Base-by-base conservation (phyloP, 1,140 invertebrate species). In the Scaptomyza graminum region DNA sequence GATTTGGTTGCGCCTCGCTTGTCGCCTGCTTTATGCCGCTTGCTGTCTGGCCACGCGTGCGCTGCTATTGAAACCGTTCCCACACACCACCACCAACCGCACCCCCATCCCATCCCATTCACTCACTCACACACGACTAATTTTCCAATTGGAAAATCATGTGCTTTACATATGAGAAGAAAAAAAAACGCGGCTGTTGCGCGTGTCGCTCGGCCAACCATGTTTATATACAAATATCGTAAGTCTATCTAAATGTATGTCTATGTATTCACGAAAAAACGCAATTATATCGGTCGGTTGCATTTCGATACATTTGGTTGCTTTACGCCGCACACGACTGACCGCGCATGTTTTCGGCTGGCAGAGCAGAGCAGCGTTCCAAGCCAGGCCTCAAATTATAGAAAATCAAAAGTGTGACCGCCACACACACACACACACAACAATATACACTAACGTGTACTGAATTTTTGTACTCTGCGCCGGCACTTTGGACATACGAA, bases 301-400 rank as follows among this genome's bases (percentile, higher is more conserved):
- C 88, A 90, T 90, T 90, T 88, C 85, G 85, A 89, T 89, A 89
- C 85, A 89, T 89, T 89, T 89, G 88, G 82, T 90, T 90, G 88
- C 88, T 79, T 90, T 76, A 90, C 88, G 87, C 88, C 82, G 88
- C 88, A 90, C 88, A 88, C 88, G 88, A 90, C 88, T 90, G 88
- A 88, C 88, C 88, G 85, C 79, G 87, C 85, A 90, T 90, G 88
- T 88, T 88, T 87, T 87, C 75, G 83, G 76, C 83, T 87, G 83
- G 78, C 65, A 70, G 68, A 75, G 79, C 79, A 85, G 39, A 75
- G 79, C 79, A 85, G 43, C 68, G 71, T 59, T 57, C 74, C 77
- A 75, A 83, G 72, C 72, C 72, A 79, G 83, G 85, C 85, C 79
- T 88, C 51, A 79, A 88, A 88, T 88, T 88, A 88, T 88, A 88